phyloP scores from a whole-genome alignment of 2,113 vertebrate species.

The Scytalopus superciliaris region DNA sequence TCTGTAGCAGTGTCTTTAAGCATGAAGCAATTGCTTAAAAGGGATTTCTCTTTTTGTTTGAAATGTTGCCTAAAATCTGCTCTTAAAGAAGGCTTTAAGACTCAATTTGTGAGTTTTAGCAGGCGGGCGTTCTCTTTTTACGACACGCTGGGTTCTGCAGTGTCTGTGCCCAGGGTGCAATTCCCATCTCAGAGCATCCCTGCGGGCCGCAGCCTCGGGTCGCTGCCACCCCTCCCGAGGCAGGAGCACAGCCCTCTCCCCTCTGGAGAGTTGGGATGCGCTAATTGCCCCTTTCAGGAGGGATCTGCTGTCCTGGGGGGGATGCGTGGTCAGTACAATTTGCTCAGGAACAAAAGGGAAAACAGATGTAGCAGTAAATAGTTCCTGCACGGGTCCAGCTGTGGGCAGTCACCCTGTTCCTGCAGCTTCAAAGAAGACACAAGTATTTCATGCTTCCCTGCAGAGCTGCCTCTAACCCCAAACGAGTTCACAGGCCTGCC shows the following conservation, averaged over 20 bases:
- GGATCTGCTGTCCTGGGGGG: not conserved
- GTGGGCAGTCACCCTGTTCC: not conserved
- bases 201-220: fast-evolving
- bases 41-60: not conserved
- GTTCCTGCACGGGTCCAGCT: not conserved
- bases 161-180: not conserved
- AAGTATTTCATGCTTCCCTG: not conserved
- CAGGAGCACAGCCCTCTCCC: not conserved
- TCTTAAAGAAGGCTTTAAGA: not conserved
- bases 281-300: not conserved
- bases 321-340: not conserved
- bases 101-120: not conserved
- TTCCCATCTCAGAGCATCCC: not conserved
- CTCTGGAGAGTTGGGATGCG: not conserved
- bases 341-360: not conserved
- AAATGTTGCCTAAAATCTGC: not conserved
- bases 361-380: not conserved
- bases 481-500: not conserved
- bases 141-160: not conserved
- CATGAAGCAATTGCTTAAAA: not conserved
- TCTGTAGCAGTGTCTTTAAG: not conserved
- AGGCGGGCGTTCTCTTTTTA: not conserved
- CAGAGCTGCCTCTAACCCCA: not conserved
- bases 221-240: fast-evolving
- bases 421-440: not conserved